Evolutionary conservation across 2,888 invertebrate species (phyloP).

Genomic region (Apotomis capreana): DNA sequence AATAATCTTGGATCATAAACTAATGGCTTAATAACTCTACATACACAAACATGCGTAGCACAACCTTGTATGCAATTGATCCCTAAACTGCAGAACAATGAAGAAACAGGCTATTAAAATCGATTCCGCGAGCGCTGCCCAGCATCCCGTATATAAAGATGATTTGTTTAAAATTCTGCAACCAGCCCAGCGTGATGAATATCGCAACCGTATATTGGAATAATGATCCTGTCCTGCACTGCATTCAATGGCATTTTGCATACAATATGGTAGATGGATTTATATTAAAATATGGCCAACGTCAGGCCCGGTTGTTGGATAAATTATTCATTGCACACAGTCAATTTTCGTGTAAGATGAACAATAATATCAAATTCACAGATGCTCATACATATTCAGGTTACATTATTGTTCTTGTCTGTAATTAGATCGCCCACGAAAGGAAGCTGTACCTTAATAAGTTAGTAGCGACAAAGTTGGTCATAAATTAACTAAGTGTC

Average conservation of each 20-base stretch:
- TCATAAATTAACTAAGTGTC: slow-evolving; percentile 67
- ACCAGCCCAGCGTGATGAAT: slow-evolving; percentile 76
- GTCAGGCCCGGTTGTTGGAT: slow-evolving; percentile 79
- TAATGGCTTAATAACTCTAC: too few species aligned
- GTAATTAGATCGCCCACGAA: slow-evolving; percentile 82
- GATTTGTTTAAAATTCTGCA: slow-evolving; percentile 82
- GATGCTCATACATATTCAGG: slow-evolving; percentile 81
- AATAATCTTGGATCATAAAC: too few species aligned
- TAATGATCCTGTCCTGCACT: slow-evolving; percentile 81
- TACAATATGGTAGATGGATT: slow-evolving; percentile 83
- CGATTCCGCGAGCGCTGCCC: slow-evolving; percentile 55
- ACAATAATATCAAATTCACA: slow-evolving; percentile 75
- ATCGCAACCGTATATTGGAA: slow-evolving; percentile 80
- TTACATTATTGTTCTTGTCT: slow-evolving; percentile 80
- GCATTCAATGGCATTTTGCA: slow-evolving; percentile 83
- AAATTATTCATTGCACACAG: slow-evolving; percentile 82
- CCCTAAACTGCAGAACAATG: slow-evolving; percentile 38
- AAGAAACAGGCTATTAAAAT: slow-evolving; percentile 62
- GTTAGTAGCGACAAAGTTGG: slow-evolving; percentile 73
- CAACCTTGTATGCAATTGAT: slow-evolving; percentile 13
- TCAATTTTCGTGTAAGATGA: slow-evolving; percentile 80
- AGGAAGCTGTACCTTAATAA: slow-evolving; percentile 73
- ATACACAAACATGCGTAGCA: neutral
- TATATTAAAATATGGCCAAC: slow-evolving; percentile 82
- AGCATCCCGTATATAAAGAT: slow-evolving; percentile 72